Evolutionary conservation across 2,888 invertebrate species (phyloP), one percentile per base, ranked within the genome.

Genomic region (Leptinotarsa peninsularis): DNA sequence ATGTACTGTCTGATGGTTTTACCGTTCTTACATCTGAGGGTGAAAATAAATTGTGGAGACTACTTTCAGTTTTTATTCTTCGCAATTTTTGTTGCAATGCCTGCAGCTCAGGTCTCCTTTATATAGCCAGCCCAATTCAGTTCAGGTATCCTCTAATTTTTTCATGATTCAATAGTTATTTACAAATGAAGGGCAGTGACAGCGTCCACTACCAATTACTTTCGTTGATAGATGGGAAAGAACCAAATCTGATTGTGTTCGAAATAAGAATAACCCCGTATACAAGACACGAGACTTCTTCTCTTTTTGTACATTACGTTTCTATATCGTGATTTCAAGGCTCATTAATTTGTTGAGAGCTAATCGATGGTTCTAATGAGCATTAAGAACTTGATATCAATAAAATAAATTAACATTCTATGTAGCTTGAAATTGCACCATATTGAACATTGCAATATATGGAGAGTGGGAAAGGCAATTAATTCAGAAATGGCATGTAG

Each of bases 321-420:
- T 43, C 27, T 43, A 15, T 43, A 14, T 33, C 63, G 63, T 43
- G 63, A 33, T 63, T 63, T 63, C 63, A 63, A 63, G 33, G 63
- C 33, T 63, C 63, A 63, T 63, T 63, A 63, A 43, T 63, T 63
- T n/a, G 63, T 13, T 27, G 15, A 27, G 21, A 63, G 63, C 63
- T 63, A 63, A 63, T 63, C 63, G 63, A 63, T 63, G 63, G 27
- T 63, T 43, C 18, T 43, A 63, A 63, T 43, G 63, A 27, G 43
- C 63, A 63, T 63, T 43, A n/a, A 63, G 27, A 63, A 63, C 33
- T 33, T 63, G 33, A 13, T 17, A 15, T 27, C 43, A 33, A 63
- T 63, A 43, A 63, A 63, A 63, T 63, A 17, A 18, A 63, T 43
- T 43, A 43, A 33, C 63, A 63, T 63, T 63, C 27, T n/a, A 33